phyloP scores from a whole-genome alignment of 2,113 vertebrate genomes.

The Fregetta grallaria region DNA sequence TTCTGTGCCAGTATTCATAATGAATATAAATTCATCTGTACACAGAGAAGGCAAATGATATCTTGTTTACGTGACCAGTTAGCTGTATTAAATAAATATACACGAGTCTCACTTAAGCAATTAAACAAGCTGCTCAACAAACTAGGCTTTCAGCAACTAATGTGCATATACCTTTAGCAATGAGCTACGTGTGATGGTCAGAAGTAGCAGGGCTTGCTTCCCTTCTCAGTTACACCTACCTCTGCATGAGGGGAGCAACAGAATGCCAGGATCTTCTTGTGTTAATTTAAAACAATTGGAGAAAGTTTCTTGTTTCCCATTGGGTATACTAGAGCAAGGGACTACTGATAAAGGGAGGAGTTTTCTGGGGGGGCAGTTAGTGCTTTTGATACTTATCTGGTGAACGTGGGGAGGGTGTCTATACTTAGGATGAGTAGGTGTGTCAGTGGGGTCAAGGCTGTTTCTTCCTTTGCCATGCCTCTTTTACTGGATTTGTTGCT shows the following conservation, averaged over 20 bases:
- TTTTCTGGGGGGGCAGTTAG: not conserved
- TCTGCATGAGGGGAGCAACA: not conserved
- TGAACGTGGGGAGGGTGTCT: not conserved
- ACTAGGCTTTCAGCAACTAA: not conserved
- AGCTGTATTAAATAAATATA: constrained; percentile 42
- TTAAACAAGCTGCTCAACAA: not conserved
- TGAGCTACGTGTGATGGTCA: not conserved
- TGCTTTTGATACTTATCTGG: not conserved
- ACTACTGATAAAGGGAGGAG: not conserved
- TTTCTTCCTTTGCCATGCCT: not conserved
- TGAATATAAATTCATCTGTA: constrained; percentile 41
- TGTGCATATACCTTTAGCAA: not conserved
- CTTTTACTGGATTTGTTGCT: not conserved
- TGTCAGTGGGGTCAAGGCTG: not conserved
- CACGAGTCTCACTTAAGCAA: not conserved
- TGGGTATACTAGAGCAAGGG: not conserved
- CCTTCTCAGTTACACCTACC: not conserved
- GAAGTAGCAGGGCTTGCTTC: not conserved
- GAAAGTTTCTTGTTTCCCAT: not conserved
- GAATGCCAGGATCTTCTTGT: not conserved
- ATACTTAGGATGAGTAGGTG: not conserved
- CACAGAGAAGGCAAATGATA: constrained; percentile 13
- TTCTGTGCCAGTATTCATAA: constrained; percentile 11
- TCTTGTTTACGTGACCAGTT: constrained; percentile 5
- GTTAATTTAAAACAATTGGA: not conserved